A percentile compares a stretch with the other conserved stretches of the same genome.
Conservation (phyloP, 2,888 invertebrate genomes). For the Choristoneura rosaceana region DNA sequence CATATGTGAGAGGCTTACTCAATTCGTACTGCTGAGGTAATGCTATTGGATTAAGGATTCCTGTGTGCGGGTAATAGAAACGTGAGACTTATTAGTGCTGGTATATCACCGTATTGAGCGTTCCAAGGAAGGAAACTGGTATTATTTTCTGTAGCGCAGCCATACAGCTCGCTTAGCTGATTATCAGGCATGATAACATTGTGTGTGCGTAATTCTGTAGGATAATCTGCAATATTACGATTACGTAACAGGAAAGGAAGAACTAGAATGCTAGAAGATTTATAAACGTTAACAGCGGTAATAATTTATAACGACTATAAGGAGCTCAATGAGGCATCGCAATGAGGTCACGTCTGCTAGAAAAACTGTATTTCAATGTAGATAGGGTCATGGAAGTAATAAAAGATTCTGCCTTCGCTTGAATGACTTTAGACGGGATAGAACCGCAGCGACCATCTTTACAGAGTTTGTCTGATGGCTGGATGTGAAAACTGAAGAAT, state of each 20-base stretch:
- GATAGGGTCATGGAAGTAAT: slow-evolving; percentile 32
- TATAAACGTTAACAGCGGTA: slow-evolving; percentile 21
- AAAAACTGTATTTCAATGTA: slow-evolving; percentile 33
- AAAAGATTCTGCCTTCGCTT: slow-evolving; percentile 25
- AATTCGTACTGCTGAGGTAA: slow-evolving; percentile 32
- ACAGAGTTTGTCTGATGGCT: not conserved
- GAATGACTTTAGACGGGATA: slow-evolving; percentile 21
- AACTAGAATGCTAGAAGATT: slow-evolving; percentile 3
- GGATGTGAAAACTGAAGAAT: no score
- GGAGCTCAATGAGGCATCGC: slow-evolving; percentile 36
- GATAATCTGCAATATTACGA: slow-evolving; percentile 1
- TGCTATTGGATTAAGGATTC: slow-evolving; percentile 31
- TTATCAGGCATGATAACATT: not conserved
- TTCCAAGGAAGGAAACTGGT: slow-evolving; percentile 14
- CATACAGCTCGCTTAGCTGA: slow-evolving; percentile 11
- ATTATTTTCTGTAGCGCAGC: slow-evolving; percentile 9
- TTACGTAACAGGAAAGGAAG: not conserved
- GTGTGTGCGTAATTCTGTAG: not conserved
- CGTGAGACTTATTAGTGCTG: slow-evolving; percentile 30
- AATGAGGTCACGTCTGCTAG: slow-evolving; percentile 36
- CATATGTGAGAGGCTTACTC: slow-evolving; percentile 40
- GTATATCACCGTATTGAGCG: slow-evolving; percentile 16
- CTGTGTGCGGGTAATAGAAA: slow-evolving; percentile 30
- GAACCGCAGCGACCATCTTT: not conserved
- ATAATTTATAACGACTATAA: slow-evolving; percentile 31